phyloP scores from a whole-genome alignment of 2,888 invertebrate species.

The Lasius fuliginosus region DNA sequence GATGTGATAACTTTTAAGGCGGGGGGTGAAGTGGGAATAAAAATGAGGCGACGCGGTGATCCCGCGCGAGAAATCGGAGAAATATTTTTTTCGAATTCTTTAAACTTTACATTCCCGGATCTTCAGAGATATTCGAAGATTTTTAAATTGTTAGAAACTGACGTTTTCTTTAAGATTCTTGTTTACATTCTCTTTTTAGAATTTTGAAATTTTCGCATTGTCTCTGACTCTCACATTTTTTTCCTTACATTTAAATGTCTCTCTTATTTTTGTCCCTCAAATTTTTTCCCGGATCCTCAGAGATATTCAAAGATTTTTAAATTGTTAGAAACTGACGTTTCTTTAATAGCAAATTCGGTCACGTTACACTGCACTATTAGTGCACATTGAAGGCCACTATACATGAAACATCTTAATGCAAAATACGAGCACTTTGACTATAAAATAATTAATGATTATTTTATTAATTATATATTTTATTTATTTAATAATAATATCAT shows the following conservation, averaged over 20 bases:
- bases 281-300: background rate
- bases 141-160: background rate
- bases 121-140: background rate
- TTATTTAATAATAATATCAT: too few species aligned
- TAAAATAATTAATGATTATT: too few species aligned
- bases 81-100: slow-evolving; percentile 26
- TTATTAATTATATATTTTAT: too few species aligned
- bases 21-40: slow-evolving; percentile 27
- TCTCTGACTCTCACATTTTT: too few species aligned
- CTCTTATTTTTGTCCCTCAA: background rate
- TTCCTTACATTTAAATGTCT: too few species aligned
- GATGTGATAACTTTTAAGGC: slow-evolving; percentile 33
- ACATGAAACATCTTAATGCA: too few species aligned
- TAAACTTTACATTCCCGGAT: background rate
- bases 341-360: too few species aligned
- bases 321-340: background rate
- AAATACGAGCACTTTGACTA: too few species aligned
- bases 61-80: slow-evolving; percentile 15
- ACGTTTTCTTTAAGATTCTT: background rate
- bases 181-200: background rate
- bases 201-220: background rate
- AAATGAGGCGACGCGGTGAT: slow-evolving; percentile 9
- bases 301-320: background rate
- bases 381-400: too few species aligned
- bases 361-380: too few species aligned